A percentile compares a stretch with the other conserved stretches of the same genome.
Evolutionary conservation across 1,140 invertebrate genomes (phyloP).

Genomic region (Sarcophaga bullata): DNA sequence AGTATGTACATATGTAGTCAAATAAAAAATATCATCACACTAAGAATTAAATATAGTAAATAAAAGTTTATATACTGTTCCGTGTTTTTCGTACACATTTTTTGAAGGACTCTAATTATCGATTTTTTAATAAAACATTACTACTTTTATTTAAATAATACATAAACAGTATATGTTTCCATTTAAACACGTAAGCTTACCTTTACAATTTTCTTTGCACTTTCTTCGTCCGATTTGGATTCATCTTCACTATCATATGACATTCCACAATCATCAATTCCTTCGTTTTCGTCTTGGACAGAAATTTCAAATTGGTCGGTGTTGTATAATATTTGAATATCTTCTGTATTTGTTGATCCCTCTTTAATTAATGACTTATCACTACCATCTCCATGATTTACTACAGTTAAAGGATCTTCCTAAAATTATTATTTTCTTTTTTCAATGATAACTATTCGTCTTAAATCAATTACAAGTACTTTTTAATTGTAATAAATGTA

Average conservation of each 20-base stretch:
- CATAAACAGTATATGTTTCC: too few relatives aligned
- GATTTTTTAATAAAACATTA: too few relatives aligned
- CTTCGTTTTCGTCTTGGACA: neutral
- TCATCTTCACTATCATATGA: neutral
- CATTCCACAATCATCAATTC: neutral
- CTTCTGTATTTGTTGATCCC: neutral
- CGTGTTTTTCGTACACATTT: too few relatives aligned
- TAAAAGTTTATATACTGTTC: too few relatives aligned
- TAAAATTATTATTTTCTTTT: neutral
- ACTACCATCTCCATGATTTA: neutral
- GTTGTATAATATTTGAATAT: neutral
- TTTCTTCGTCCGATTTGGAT: neutral
- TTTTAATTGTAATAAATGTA: too few relatives aligned
- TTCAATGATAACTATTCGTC: neutral
- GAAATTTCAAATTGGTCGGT: neutral
- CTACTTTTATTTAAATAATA: too few relatives aligned
- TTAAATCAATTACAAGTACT: too few relatives aligned
- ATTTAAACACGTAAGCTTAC: neutral
- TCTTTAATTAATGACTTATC: neutral
- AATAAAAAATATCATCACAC: too few relatives aligned
- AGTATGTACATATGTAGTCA: too few relatives aligned
- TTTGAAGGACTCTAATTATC: too few relatives aligned
- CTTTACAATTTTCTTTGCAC: neutral
- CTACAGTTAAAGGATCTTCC: slow-evolving; percentile 2
- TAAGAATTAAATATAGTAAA: too few relatives aligned